Evolutionary conservation across 2,888 invertebrate genomes (phyloP).

Genomic region (Mythimna ferrago): DNA sequence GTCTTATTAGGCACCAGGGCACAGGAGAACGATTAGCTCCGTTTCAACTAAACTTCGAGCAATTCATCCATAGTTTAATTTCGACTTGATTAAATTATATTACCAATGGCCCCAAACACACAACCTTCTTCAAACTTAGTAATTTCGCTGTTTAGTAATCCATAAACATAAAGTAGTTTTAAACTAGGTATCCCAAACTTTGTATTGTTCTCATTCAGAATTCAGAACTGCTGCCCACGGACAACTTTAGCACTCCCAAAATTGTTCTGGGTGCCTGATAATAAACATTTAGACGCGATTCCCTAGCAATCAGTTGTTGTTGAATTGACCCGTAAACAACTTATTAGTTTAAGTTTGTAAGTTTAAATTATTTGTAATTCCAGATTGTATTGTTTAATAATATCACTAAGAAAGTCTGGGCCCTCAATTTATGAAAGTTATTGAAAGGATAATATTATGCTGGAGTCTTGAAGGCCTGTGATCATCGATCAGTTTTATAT

Average conservation of each 20-base stretch:
- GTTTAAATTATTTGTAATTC: constrained; percentile 12
- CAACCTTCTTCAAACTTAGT: constrained; percentile 31
- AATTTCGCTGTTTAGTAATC: constrained; percentile 31
- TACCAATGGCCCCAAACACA: constrained; percentile 21
- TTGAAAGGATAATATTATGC: background rate
- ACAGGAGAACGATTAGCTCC: constrained; percentile 30
- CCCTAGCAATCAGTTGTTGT: constrained; percentile 26
- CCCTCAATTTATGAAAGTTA: constrained; percentile 9
- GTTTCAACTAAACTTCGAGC: constrained; percentile 27
- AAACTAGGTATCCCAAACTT: constrained; percentile 36
- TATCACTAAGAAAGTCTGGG: background rate
- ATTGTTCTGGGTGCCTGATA: constrained; percentile 35
- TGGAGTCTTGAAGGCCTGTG: background rate
- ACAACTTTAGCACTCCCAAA: constrained; percentile 25
- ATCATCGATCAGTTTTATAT: background rate
- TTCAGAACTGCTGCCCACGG: constrained; percentile 27
- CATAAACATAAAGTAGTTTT: constrained; percentile 33
- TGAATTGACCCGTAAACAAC: constrained; percentile 18
- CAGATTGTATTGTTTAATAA: constrained; percentile 6
- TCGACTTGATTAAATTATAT: constrained; percentile 40
- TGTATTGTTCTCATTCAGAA: constrained; percentile 44
- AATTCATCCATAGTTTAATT: constrained; percentile 49
- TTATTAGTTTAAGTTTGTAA: constrained; percentile 35
- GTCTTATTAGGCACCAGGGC: constrained; percentile 10
- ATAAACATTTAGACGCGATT: constrained; percentile 38